Percentiles rank a stretch among this genome's conserved stretches.
These are phyloP conservation scores for Gopherus evgoodei DNA, from an alignment of 2,113 vertebrate species.

Conservation along the genomic window DNA sequence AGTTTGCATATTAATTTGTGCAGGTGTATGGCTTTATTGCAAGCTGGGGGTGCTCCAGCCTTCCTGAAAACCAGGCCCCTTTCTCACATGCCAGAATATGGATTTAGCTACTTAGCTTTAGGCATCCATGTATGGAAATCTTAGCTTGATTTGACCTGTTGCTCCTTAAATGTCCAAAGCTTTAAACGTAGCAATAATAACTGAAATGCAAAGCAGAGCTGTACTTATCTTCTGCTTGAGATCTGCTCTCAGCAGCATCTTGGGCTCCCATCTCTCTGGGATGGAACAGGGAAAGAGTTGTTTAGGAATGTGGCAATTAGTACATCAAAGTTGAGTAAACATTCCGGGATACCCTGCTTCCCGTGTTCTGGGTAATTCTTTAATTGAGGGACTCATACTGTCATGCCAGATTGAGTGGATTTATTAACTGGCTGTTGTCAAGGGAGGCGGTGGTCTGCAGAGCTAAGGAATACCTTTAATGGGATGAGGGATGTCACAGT, in stretches of 20 bases:
- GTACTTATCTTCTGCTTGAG: neutral
- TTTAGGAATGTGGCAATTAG: constrained; percentile 45
- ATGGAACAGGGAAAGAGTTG: constrained; percentile 1
- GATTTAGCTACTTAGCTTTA: constrained; percentile 4
- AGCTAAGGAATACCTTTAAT: constrained; percentile 56
- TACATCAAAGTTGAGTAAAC: constrained; percentile 63
- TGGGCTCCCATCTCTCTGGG: accelerated
- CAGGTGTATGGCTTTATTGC: neutral
- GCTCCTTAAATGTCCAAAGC: neutral
- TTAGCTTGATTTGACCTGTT: constrained; percentile 10
- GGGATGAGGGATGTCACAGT: neutral
- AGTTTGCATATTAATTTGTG: neutral
- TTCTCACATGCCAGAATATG: neutral
- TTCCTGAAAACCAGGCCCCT: neutral
- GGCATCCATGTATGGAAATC: neutral
- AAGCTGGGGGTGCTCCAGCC: neutral
- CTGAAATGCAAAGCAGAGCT: neutral
- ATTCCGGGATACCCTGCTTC: constrained; percentile 60
- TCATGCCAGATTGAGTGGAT: constrained; percentile 1
- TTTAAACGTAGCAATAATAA: neutral
- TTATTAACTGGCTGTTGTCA: constrained; percentile 54
- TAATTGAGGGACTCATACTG: constrained; percentile 19
- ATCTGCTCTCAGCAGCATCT: neutral
- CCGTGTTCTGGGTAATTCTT: constrained; percentile 38
- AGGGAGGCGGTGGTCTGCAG: constrained; percentile 28